These are phyloP conservation scores for Drosophila rufa DNA, from an alignment of 1,140 invertebrate genomes.

Conservation along the genomic window DNA sequence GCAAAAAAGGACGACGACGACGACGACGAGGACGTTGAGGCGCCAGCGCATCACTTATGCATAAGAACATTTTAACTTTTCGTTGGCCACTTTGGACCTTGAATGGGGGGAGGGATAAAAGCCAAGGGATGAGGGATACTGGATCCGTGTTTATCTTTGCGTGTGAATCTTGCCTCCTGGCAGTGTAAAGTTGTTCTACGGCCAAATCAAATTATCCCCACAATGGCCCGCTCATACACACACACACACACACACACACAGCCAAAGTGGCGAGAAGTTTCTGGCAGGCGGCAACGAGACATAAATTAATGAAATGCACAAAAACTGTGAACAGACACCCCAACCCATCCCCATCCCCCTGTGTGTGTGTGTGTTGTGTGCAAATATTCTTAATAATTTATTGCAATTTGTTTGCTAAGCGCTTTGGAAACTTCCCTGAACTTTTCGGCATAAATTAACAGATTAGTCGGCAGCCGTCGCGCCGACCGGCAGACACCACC, in stretches of 20 bases:
- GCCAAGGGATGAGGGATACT: background rate
- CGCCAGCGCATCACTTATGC: slow-evolving; percentile 73
- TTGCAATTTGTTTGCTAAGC: slow-evolving; percentile 80
- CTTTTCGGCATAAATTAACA: slow-evolving; percentile 83
- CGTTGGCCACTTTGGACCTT: slow-evolving; percentile 73
- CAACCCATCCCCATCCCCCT: background rate
- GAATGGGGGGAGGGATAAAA: slow-evolving; percentile 2
- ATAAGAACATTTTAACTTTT: slow-evolving; percentile 83
- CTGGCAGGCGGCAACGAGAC: slow-evolving; percentile 42
- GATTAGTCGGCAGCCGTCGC: slow-evolving; percentile 67
- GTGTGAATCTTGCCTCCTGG: slow-evolving; percentile 75
- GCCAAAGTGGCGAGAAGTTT: slow-evolving; percentile 43
- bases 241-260: slow-evolving; percentile 2
- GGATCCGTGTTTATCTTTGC: slow-evolving; percentile 69
- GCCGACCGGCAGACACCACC: slow-evolving; percentile 18
- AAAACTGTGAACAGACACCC: slow-evolving; percentile 23
- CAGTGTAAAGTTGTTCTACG: slow-evolving; percentile 50
- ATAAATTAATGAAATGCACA: slow-evolving; percentile 75
- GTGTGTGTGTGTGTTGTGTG: slow-evolving; percentile 30
- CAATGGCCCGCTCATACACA: slow-evolving; percentile 1
- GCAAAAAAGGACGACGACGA: slow-evolving; percentile 32
- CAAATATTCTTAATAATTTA: slow-evolving; percentile 81
- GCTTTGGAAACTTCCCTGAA: slow-evolving; percentile 67
- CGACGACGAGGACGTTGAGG: slow-evolving; percentile 14
- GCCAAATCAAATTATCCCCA: slow-evolving; percentile 58